Conservation (phyloP, 2,797 vertebrate genomes). For the Luscinia megarhynchos region DNA sequence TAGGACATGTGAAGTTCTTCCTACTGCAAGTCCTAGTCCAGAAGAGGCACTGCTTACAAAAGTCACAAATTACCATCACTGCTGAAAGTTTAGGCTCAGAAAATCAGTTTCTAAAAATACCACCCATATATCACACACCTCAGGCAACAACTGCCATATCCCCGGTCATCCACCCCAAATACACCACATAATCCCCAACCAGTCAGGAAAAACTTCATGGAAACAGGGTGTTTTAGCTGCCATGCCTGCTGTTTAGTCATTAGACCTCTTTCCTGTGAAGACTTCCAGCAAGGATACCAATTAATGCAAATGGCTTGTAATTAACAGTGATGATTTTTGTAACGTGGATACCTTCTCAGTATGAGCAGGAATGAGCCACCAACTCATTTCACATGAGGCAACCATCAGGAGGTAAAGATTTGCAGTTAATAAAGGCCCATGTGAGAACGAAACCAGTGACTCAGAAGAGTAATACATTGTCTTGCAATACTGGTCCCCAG, state of each 20-base stretch:
- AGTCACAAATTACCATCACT: background rate
- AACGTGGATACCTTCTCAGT: constrained; percentile 37
- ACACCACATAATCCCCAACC: background rate
- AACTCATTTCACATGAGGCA: constrained; percentile 65
- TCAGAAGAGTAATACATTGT: constrained; percentile 29
- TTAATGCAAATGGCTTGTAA: constrained; percentile 62
- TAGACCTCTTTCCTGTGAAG: constrained; percentile 10
- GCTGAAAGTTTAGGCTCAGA: background rate
- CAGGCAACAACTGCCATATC: background rate
- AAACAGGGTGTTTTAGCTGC: background rate
- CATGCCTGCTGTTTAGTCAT: constrained; percentile 28
- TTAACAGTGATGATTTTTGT: constrained; percentile 57
- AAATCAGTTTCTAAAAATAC: background rate
- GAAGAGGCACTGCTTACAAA: background rate
- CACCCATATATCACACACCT: background rate
- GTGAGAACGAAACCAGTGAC: constrained; percentile 47
- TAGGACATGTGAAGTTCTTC: background rate
- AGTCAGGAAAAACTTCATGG: background rate
- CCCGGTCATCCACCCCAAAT: background rate
- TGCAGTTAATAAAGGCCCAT: constrained; percentile 43
- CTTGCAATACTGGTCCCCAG: constrained; percentile 27
- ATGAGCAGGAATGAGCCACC: constrained; percentile 46
- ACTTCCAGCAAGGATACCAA: constrained; percentile 42
- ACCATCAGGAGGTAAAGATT: constrained; percentile 36
- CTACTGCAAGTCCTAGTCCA: background rate